These are phyloP conservation scores for Cirrhinus molitorella DNA, from an alignment of 2,797 vertebrate species.

Conservation along the genomic window DNA sequence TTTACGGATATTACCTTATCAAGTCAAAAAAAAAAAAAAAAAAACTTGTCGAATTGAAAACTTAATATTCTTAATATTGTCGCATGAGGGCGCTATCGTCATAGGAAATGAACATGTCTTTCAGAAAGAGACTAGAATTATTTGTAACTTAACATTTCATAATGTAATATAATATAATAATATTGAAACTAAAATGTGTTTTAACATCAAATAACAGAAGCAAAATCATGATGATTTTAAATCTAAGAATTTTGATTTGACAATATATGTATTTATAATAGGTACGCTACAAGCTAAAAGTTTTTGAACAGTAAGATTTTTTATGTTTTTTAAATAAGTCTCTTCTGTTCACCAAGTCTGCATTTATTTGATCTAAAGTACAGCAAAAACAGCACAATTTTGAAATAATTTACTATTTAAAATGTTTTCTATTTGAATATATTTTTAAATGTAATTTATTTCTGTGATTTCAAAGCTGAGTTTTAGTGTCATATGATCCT, in stretches of 20 bases:
- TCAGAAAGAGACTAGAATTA: background rate
- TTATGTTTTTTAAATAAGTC: no score
- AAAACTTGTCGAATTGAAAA: background rate
- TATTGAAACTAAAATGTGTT: background rate
- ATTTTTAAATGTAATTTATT: no score
- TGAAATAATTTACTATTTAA: no score
- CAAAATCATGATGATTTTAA: no score
- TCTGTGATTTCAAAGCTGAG: no score
- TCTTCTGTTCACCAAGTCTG: no score
- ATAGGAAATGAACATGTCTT: background rate
- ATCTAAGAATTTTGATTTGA: background rate
- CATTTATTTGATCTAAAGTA: no score
- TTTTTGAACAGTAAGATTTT: no score
- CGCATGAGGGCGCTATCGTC: conserved; percentile 36
- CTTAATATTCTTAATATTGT: background rate
- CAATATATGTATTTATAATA: background rate
- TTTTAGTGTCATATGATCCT: no score
- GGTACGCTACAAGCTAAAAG: no score
- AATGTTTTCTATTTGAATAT: no score
- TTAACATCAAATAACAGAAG: background rate
- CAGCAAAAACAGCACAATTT: no score
- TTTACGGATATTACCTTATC: background rate
- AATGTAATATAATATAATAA: background rate
- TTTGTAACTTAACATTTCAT: background rate
- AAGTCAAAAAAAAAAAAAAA: background rate